Percentiles rank a stretch among this genome's conserved stretches.
Conservation (phyloP, 37 sponge, comb jelly and placozoan genomes). For the Hexactinellida sp. region DNA sequence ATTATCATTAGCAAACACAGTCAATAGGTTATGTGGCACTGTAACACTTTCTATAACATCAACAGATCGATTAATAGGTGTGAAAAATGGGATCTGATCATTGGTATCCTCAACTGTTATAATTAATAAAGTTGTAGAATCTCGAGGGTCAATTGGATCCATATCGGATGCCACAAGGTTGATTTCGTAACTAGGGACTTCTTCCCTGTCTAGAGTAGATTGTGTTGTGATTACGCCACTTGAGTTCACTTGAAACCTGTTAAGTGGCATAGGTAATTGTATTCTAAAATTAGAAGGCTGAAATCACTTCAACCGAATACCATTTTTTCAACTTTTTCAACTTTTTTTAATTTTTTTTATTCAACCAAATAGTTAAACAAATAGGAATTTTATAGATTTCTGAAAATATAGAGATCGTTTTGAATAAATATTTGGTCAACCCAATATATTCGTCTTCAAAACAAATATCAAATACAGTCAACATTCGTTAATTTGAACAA, state of each 20-base stretch:
- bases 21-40: not conserved
- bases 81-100: conserved; percentile 36
- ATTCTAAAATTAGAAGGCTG: too few relatives aligned
- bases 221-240: not conserved
- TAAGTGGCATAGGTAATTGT: too few relatives aligned
- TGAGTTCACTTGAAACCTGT: not conserved
- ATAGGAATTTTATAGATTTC: not conserved
- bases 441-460: too few relatives aligned
- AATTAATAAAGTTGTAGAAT: not conserved
- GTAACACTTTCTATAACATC: conserved; percentile 20
- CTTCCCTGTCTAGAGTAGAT: conserved; percentile 12
- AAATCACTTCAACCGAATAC: too few relatives aligned
- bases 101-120: conserved; percentile 26
- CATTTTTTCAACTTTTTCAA: too few relatives aligned
- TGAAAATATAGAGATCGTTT: too few relatives aligned
- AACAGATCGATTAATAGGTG: not conserved
- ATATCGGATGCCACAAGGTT: not conserved
- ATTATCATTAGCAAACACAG: not conserved
- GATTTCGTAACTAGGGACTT: conserved; percentile 28
- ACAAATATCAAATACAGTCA: too few relatives aligned
- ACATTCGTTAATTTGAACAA: conserved; percentile 19
- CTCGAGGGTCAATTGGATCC: conserved; percentile 32
- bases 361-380: not conserved
- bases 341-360: conserved; percentile 23
- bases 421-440: too few relatives aligned